Percentiles rank a stretch among this genome's conserved stretches.
Evolutionary conservation across 2,113 vertebrate genomes (phyloP).

Genomic region (Coreoperca whiteheadi): DNA sequence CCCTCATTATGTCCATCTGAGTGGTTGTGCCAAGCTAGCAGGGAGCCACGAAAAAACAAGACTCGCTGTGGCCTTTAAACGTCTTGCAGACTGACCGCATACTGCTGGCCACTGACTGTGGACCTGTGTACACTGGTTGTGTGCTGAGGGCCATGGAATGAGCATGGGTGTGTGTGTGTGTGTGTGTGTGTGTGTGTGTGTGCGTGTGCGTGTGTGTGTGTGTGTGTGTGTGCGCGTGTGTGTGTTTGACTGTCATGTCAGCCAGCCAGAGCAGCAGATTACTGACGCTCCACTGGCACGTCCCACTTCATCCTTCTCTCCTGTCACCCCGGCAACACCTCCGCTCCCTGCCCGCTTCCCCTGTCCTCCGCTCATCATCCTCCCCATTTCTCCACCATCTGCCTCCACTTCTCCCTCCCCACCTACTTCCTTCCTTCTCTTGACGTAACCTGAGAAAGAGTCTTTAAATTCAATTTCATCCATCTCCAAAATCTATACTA

Average conservation of each 20-base stretch:
- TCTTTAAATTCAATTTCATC: conserved; percentile 62
- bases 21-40: conserved; percentile 43
- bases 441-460: conserved; percentile 28
- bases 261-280: conserved; percentile 69
- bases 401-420: conserved; percentile 26
- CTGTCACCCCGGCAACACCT: conserved; percentile 74
- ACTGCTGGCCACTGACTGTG: conserved; percentile 25
- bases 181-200: conserved; percentile 34
- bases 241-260: conserved; percentile 54
- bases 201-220: conserved; percentile 41
- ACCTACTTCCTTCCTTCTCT: background rate
- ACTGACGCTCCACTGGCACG: conserved; percentile 67
- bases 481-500: conserved; percentile 50
- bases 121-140: conserved; percentile 38
- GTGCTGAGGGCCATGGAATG: conserved; percentile 25
- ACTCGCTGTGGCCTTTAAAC: conserved; percentile 33
- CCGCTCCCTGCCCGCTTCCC: conserved; percentile 59
- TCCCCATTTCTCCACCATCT: conserved; percentile 51
- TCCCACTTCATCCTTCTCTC: conserved; percentile 69
- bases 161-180: conserved; percentile 17
- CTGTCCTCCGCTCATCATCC: conserved; percentile 26
- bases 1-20: conserved; percentile 73
- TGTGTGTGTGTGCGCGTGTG: conserved; percentile 20
- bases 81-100: conserved; percentile 49
- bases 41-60: conserved; percentile 30